Conservation (phyloP, 2,888 invertebrate genomes). For the Ormyrus labotus region DNA sequence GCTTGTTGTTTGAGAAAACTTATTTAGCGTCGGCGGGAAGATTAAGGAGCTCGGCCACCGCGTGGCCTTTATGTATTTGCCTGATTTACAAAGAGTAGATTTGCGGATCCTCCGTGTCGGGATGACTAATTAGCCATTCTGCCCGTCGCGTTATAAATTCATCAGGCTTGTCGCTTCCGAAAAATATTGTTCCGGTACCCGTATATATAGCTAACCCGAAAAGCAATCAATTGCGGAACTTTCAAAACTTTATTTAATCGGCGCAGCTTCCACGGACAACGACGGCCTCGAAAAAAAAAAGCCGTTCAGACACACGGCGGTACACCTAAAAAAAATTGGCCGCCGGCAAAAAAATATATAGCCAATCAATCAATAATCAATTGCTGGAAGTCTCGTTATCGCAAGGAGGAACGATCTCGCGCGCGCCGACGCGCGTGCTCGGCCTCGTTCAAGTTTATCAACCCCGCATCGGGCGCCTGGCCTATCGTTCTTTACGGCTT, state of each 20-base stretch:
- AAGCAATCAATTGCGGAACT: too few relatives aligned
- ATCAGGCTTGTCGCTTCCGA: neutral
- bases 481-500: conserved; percentile 2
- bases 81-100: conserved; percentile 3
- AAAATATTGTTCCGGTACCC: neutral
- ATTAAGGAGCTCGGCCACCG: conserved; percentile 1
- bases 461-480: conserved; percentile 18
- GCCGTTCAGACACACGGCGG: too few relatives aligned
- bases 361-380: conserved; percentile 23
- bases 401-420: conserved; percentile 25
- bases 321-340: too few relatives aligned
- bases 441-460: conserved; percentile 51
- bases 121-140: too few relatives aligned
- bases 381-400: conserved; percentile 25
- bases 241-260: too few relatives aligned
- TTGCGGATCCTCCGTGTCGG: too few relatives aligned
- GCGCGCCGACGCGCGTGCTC: neutral
- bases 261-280: too few relatives aligned
- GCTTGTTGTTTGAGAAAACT: neutral
- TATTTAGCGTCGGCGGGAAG: neutral
- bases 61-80: neutral
- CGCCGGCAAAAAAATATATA: neutral
- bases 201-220: too few relatives aligned
- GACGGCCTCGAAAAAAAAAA: too few relatives aligned
- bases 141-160: too few relatives aligned